Evolutionary conservation across 1,140 invertebrate genomes (phyloP).

Genomic region (Diuraphis noxia): DNA sequence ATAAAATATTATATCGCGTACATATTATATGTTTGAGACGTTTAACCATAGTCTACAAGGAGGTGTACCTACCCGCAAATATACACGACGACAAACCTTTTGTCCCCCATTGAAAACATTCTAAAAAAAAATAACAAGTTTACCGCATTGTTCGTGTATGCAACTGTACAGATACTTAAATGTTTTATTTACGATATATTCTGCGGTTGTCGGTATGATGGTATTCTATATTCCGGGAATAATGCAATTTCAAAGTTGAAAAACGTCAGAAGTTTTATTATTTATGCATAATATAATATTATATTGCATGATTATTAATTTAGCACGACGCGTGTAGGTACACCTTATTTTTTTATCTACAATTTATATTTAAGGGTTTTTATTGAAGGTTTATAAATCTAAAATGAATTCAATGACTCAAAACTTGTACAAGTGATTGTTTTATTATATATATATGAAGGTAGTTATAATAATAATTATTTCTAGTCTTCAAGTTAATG

Average conservation of each 20-base stretch:
- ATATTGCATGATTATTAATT: not conserved
- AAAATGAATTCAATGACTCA: not conserved
- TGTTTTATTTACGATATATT: not conserved
- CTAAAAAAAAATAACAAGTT: constrained; percentile 35
- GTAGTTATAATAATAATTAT: not conserved
- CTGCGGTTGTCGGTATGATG: not conserved
- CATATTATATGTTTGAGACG: constrained; percentile 33
- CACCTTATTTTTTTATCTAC: not conserved
- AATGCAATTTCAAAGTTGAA: not conserved
- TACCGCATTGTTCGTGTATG: not conserved
- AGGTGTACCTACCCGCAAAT: constrained; percentile 19
- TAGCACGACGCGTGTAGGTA: not conserved
- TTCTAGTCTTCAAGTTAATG: not conserved
- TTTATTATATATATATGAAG: too few species aligned
- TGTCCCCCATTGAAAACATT: constrained; percentile 9
- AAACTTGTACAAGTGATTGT: not conserved
- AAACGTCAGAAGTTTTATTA: not conserved
- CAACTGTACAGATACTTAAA: not conserved
- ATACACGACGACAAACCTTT: constrained; percentile 4
- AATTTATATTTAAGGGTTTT: too few species aligned
- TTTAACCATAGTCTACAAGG: constrained; percentile 36
- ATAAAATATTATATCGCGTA: constrained; percentile 21
- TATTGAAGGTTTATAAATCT: too few species aligned
- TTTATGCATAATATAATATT: not conserved
- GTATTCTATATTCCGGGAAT: not conserved